A percentile compares a stretch with the other conserved stretches of the same genome.
phyloP scores from a whole-genome alignment of 2,797 vertebrate genomes.

The Xenopus petersii region DNA sequence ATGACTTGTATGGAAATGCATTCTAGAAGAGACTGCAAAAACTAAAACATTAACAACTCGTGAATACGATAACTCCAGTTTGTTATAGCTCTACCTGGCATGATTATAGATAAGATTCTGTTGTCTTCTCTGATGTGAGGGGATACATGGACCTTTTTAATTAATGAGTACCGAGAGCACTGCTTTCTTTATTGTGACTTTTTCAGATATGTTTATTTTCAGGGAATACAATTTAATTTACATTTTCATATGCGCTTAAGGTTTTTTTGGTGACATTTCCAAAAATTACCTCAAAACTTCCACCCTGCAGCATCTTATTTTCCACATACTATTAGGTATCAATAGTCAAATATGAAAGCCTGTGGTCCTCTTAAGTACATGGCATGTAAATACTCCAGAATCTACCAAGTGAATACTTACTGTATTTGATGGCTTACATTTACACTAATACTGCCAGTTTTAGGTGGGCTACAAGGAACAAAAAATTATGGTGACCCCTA shows the following conservation, averaged over 20 bases:
- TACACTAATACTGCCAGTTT: no score
- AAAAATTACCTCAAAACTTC: no score
- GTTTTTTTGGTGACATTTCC: conserved; percentile 60
- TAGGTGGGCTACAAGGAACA: no score
- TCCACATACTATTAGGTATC: no score
- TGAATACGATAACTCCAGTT: conserved; percentile 80
- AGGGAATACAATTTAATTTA: conserved; percentile 79
- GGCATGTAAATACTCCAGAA: no score
- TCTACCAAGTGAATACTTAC: no score
- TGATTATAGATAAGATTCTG: conserved; percentile 77
- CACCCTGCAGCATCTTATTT: no score
- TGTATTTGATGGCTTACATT: no score
- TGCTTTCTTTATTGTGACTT: conserved; percentile 64
- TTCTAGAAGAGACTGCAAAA: conserved; percentile 78
- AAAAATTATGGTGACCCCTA: no score
- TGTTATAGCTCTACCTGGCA: conserved; percentile 84
- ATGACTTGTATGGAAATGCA: conserved; percentile 84
- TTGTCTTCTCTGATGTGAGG: conserved; percentile 16
- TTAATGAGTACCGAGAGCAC: conserved; percentile 69
- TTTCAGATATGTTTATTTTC: conserved; percentile 73
- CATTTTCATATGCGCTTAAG: conserved; percentile 74
- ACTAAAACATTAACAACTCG: conserved; percentile 76
- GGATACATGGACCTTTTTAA: conserved; percentile 76
- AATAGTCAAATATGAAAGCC: no score
- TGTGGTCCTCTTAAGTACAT: no score